Percentiles rank a stretch among this genome's conserved stretches.
Conservation (phyloP, 2,797 vertebrate species). For the Sebastes baramenuke region DNA sequence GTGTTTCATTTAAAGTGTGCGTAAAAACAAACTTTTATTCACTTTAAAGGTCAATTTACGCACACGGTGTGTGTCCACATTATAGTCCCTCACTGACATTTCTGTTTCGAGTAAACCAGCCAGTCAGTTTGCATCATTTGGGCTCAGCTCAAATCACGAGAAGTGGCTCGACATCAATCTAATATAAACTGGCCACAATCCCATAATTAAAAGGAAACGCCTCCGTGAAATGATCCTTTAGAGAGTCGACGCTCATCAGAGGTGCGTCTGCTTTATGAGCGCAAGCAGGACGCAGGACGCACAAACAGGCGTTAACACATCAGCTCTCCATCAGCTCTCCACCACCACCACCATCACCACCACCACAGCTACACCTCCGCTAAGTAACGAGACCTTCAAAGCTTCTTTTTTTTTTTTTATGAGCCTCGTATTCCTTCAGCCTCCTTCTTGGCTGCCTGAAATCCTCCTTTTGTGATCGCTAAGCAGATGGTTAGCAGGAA, state of each 20-base stretch:
- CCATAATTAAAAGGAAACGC: slow-evolving; percentile 74
- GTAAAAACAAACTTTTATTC: not conserved
- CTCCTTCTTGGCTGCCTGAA: slow-evolving; percentile 76
- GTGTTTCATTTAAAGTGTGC: not conserved
- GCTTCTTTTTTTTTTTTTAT: slow-evolving; percentile 75
- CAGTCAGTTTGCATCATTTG: not conserved
- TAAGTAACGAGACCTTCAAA: slow-evolving; percentile 85
- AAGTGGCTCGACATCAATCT: slow-evolving; percentile 47
- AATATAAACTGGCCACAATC: slow-evolving; percentile 59
- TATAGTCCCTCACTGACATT: not conserved
- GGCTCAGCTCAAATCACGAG: slow-evolving; percentile 18
- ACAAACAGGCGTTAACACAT: slow-evolving; percentile 44
- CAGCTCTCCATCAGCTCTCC: not conserved
- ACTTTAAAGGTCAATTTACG: not conserved
- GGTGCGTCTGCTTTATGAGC: slow-evolving; percentile 46
- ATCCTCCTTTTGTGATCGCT: slow-evolving; percentile 96
- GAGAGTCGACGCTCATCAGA: slow-evolving; percentile 49
- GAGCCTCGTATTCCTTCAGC: slow-evolving; percentile 74
- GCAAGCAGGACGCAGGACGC: slow-evolving; percentile 33
- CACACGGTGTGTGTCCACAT: not conserved
- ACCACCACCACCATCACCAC: not conserved
- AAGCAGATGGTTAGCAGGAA: slow-evolving; percentile 99
- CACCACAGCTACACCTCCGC: slow-evolving; percentile 55
- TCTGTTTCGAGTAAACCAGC: not conserved
- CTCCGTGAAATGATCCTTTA: slow-evolving; percentile 79